Evolutionary conservation across 2,888 invertebrate genomes (phyloP).

Genomic region (Camptogramma bilineatum): DNA sequence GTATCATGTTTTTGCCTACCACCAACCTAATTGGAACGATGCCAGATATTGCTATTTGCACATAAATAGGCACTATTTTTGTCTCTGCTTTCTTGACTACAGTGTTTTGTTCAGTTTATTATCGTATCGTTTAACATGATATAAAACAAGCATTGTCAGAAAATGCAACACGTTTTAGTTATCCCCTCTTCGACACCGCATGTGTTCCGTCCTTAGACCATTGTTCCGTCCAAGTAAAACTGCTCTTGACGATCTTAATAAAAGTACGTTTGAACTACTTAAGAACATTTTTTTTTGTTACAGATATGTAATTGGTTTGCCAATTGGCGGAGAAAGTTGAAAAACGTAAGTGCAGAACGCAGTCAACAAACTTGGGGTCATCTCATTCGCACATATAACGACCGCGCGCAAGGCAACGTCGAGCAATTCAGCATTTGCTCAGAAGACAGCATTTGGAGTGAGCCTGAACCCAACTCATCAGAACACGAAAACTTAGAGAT

Average conservation of each 20-base stretch:
- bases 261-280: background rate
- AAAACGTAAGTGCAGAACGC: conserved; percentile 89
- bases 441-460: conserved; percentile 92
- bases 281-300: conserved; percentile 40
- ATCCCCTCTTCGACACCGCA: background rate
- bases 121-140: conserved; percentile 34
- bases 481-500: conserved; percentile 59
- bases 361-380: conserved; percentile 90
- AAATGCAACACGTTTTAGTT: conserved; percentile 5
- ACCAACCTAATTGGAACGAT: conserved; percentile 79
- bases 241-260: too few species aligned
- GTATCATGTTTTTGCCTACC: conserved; percentile 70
- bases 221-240: too few species aligned
- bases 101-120: conserved; percentile 53
- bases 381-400: conserved; percentile 89
- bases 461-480: conserved; percentile 77
- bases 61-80: conserved; percentile 84
- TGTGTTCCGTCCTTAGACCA: too few species aligned
- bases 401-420: conserved; percentile 90
- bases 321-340: conserved; percentile 92
- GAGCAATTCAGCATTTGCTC: conserved; percentile 93
- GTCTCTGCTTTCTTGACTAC: conserved; percentile 75
- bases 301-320: conserved; percentile 93
- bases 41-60: conserved; percentile 82
- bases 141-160: conserved; percentile 21